Evolutionary conservation across 2,113 vertebrate genomes (phyloP), one percentile per base, ranked within the genome.

Genomic region (Probosciger aterrimus): DNA sequence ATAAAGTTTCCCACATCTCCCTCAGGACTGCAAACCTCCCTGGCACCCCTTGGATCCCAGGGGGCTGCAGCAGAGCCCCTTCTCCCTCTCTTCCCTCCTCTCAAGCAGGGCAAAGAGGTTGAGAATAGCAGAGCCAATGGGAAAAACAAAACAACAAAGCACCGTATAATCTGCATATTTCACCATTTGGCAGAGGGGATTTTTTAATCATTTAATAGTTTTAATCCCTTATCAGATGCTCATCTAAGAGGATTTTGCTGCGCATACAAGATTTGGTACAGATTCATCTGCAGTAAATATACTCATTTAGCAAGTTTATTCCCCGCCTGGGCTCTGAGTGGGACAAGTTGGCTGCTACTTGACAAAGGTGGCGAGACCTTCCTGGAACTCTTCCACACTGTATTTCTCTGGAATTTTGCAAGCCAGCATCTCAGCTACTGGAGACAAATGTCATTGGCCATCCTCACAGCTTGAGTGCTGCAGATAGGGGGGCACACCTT

Each of bases 151-250:
- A 62, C 82, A 89, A 84, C 91, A 88, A 96, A 93, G 86, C 78
- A 75, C 52, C 0, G 1, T 89, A 93, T 93, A 94, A 96, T 95
- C 87, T 96, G 67, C 83, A 28, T 74, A 95, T 89, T 94, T 88
- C 88, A 67, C 91, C 91, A 83, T 69, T 75, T 85, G 89, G 81
- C 71, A 44, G 84, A 80, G 59, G 46, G 55, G 73, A 82, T 75
- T 95, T 92, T 95, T 94, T 85, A 90, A 95, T 97, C 83, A 92
- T 94, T 80, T 96, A 95, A 95, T 59, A 95, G 93, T 88, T 92
- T 88, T 96, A 79, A 82, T 73, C 80, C 86, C 87, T 90, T 95
- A 92, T 92, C 60, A 76, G 87, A 76, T 83, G 77, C 92, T 98
- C 87, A 91, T 93, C 85, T 86, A 93, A 96, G 95, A 95, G 77